Evolutionary conservation across 2,888 invertebrate species (phyloP), one percentile per base, ranked within the genome.

Genomic region (Leucania comma): DNA sequence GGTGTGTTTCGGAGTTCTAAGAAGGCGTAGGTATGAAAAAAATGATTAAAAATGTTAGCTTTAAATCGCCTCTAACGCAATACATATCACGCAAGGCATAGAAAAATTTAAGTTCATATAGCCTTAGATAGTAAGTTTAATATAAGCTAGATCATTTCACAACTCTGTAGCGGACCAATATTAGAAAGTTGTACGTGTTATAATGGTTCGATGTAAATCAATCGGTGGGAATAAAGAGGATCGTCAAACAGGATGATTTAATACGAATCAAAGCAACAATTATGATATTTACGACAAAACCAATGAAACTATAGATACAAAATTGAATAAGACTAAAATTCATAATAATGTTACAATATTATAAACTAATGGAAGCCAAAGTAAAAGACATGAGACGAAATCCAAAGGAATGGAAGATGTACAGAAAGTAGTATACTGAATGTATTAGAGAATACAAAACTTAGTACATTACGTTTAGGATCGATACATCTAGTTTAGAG

Each of bases 121-220:
- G 94, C 90, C 88, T 93, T 94, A 95, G 92, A 78, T 92, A 91
- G 75, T 87, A 87, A 87, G 86, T 90, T 88, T 90, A 91, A 91
- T 86, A 84, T 94, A 94, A 94, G 94, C 90, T 95, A 95, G 95
- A 88, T 92, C 94, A 93, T 92, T 94, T 95, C 95, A 93, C 93
- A 93, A 95, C 93, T 94, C 91, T 91, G 95, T 95, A 95, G 96
- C 91, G 96, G 96, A 96, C 96, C 96, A 96, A 96, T 95, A 95
- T 96, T 95, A 96, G 95, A 96, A 96, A 96, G 95, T 95, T 95
- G 95, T 95, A 93, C 95, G 90, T 93, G 93, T 93, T 90, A 89
- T 89, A 90, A 88, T 87, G 93, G 93, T 92, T 93, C 89, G 85
- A 85, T 80, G 80, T 79, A 75, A 83, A 75, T 72, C 68, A 78